Evolutionary conservation across 2,888 invertebrate species (phyloP).

Genomic region (Agrilus mali): DNA sequence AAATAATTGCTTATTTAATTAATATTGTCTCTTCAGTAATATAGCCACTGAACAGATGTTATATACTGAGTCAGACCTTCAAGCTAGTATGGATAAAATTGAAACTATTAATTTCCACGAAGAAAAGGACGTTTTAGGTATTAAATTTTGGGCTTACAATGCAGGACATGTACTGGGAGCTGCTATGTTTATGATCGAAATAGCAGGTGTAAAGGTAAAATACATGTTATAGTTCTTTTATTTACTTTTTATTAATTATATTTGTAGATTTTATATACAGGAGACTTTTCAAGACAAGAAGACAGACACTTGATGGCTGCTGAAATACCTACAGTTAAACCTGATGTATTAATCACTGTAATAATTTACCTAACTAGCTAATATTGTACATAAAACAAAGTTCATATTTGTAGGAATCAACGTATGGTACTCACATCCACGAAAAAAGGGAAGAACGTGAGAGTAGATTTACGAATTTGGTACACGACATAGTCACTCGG

Average conservation of each 20-base stretch:
- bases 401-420: slow-evolving; percentile 63
- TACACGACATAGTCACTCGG: slow-evolving; percentile 89
- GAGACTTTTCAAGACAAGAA: slow-evolving; percentile 97
- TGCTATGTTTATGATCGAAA: slow-evolving; percentile 99
- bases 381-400: slow-evolving; percentile 5
- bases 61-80: slow-evolving; percentile 93
- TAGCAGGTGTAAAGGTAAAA: slow-evolving; percentile 83
- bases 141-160: slow-evolving; percentile 97
- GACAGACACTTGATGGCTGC: slow-evolving; percentile 99
- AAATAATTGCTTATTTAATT: neutral
- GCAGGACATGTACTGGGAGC: slow-evolving; percentile 98
- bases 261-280: slow-evolving; percentile 75
- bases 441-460: slow-evolving; percentile 97
- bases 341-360: slow-evolving; percentile 92
- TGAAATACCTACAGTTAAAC: slow-evolving; percentile 90
- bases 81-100: slow-evolving; percentile 96
- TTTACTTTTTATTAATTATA: slow-evolving; percentile 2
- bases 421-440: slow-evolving; percentile 98
- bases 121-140: slow-evolving; percentile 92
- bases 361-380: slow-evolving; percentile 16
- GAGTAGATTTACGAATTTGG: slow-evolving; percentile 80
- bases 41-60: slow-evolving; percentile 95
- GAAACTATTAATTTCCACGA: slow-evolving; percentile 97
- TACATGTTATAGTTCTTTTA: neutral
- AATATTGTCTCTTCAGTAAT: slow-evolving; percentile 49